These are phyloP conservation scores for Aphaenogaster rudis DNA, from an alignment of 1,140 invertebrate genomes.

Conservation along the genomic window DNA sequence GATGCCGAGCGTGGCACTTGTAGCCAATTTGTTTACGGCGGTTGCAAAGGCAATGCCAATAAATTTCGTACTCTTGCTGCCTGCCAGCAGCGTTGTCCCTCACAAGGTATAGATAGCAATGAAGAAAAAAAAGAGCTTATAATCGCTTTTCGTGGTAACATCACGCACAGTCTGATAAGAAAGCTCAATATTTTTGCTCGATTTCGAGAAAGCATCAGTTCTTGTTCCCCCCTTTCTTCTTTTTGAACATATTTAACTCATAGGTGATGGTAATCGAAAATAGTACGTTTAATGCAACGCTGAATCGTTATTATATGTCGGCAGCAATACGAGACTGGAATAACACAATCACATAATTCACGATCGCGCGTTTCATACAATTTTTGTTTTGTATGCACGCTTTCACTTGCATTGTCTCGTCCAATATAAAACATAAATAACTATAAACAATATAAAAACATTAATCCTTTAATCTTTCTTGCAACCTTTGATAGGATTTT, in stretches of 20 bases:
- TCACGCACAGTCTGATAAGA: slow-evolving; percentile 22
- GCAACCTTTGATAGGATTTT: background rate
- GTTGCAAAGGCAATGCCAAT: slow-evolving; percentile 91
- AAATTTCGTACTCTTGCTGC: slow-evolving; percentile 88
- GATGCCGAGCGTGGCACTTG: slow-evolving; percentile 87
- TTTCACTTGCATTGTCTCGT: background rate
- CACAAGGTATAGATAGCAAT: slow-evolving; percentile 76
- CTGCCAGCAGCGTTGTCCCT: slow-evolving; percentile 88
- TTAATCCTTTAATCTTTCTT: background rate
- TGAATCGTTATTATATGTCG: background rate
- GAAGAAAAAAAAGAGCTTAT: slow-evolving; percentile 50
- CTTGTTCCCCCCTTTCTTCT: slow-evolving; percentile 5
- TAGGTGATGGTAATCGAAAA: slow-evolving; percentile 13
- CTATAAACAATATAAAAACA: background rate
- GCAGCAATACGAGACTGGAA: background rate
- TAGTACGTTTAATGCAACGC: background rate
- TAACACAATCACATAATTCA: background rate
- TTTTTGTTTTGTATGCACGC: background rate
- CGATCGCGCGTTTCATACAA: background rate
- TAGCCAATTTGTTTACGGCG: slow-evolving; percentile 89
- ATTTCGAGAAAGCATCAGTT: background rate
- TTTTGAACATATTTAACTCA: background rate
- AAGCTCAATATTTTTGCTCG: background rate
- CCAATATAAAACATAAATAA: background rate
- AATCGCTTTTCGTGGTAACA: slow-evolving; percentile 55